Percentiles rank a stretch among this genome's conserved stretches.
Conservation (phyloP, 2,888 invertebrate species). For the Apoda limacodes region DNA sequence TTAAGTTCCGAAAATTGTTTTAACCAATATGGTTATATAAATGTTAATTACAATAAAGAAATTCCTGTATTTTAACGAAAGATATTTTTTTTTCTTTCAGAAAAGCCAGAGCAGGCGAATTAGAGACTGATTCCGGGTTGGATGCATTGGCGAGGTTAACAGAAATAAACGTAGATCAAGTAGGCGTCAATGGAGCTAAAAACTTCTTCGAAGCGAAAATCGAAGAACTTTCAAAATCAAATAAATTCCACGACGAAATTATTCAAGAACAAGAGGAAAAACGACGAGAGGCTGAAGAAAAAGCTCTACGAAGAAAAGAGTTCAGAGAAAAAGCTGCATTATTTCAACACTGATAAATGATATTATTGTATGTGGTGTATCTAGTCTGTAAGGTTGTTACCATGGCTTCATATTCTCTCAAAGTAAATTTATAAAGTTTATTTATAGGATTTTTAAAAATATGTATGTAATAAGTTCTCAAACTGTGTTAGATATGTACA, state of each 20-base stretch:
- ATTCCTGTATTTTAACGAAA: slow-evolving; percentile 5
- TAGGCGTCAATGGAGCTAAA: slow-evolving; percentile 95
- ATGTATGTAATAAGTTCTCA: no score
- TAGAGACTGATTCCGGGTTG: slow-evolving; percentile 88
- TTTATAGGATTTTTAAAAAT: no score
- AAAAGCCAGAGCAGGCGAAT: slow-evolving; percentile 92
- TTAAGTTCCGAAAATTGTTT: no score
- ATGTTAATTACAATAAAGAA: slow-evolving; percentile 4
- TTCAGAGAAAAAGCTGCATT: slow-evolving; percentile 92
- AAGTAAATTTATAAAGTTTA: no score
- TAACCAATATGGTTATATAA: no score
- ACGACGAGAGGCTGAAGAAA: slow-evolving; percentile 85
- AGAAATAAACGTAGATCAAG: slow-evolving; percentile 93
- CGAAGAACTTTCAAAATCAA: slow-evolving; percentile 82
- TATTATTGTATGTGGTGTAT: slow-evolving; percentile 38
- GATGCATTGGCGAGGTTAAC: slow-evolving; percentile 87
- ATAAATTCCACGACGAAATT: slow-evolving; percentile 94
- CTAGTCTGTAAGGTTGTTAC: slow-evolving; percentile 66
- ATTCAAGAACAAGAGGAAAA: slow-evolving; percentile 92
- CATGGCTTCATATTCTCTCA: slow-evolving; percentile 55
- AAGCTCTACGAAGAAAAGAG: slow-evolving; percentile 80
- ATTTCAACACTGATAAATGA: slow-evolving; percentile 69
- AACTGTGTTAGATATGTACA: no score
- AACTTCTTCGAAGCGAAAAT: slow-evolving; percentile 98
- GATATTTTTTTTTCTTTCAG: slow-evolving; percentile 45